phyloP scores from a whole-genome alignment of 2,888 invertebrate genomes.

The Ormyrus rosae region DNA sequence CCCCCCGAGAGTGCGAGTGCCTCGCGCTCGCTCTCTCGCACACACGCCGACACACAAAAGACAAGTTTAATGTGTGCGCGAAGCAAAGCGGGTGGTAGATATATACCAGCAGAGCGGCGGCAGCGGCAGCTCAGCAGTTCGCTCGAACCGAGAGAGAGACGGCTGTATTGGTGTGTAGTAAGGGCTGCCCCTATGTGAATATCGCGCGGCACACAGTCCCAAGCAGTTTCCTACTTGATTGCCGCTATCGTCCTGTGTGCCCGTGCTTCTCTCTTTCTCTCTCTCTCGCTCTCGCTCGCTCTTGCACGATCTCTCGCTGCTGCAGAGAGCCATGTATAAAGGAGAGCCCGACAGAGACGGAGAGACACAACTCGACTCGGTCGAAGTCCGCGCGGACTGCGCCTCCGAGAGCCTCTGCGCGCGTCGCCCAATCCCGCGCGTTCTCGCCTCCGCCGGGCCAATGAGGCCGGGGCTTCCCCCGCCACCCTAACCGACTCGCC shows the following conservation, averaged over 20 bases:
- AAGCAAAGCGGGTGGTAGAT: slow-evolving; percentile 59
- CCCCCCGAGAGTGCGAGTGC: slow-evolving; percentile 55
- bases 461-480: slow-evolving; percentile 51
- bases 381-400: slow-evolving; percentile 72
- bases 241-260: slow-evolving; percentile 74
- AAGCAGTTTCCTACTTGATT: slow-evolving; percentile 76
- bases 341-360: slow-evolving; percentile 24
- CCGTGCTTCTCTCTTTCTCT: slow-evolving; percentile 43
- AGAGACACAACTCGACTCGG: slow-evolving; percentile 51
- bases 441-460: slow-evolving; percentile 58
- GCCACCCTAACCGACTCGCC: slow-evolving; percentile 42
- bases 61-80: slow-evolving; percentile 60
- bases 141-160: slow-evolving; percentile 39
- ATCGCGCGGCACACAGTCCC: slow-evolving; percentile 74
- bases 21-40: slow-evolving; percentile 52
- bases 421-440: slow-evolving; percentile 8
- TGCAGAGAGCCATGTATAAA: slow-evolving; percentile 47
- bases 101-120: slow-evolving; percentile 49
- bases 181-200: slow-evolving; percentile 72
- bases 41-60: slow-evolving; percentile 56
- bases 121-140: slow-evolving; percentile 50
- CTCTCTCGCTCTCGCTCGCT: slow-evolving; percentile 29
- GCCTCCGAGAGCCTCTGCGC: slow-evolving; percentile 45
- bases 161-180: slow-evolving; percentile 59
- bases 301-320: slow-evolving; percentile 40